Percentiles rank a stretch among this genome's conserved stretches.
Evolutionary conservation across 2,797 vertebrate genomes (phyloP).

Genomic region (Malurus leucopterus): DNA sequence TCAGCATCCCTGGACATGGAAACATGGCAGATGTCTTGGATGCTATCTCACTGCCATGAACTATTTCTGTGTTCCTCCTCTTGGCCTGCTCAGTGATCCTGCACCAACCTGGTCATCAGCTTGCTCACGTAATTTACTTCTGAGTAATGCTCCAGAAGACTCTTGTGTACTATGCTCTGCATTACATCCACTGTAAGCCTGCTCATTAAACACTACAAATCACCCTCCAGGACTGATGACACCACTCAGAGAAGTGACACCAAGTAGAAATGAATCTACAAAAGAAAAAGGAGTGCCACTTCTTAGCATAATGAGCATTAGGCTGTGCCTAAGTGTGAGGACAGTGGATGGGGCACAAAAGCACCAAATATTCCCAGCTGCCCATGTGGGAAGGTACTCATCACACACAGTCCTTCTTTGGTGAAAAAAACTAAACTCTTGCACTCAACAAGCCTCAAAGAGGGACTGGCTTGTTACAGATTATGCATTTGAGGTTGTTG

Average conservation of each 20-base stretch:
- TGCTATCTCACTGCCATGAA: neutral
- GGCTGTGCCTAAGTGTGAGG: neutral
- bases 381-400: neutral
- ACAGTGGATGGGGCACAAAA: neutral
- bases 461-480: neutral
- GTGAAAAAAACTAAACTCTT: neutral
- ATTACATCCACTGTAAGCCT: neutral
- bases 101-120: neutral
- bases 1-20: neutral
- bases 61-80: neutral
- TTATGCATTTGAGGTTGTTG: rapidly evolving
- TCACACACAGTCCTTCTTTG: neutral
- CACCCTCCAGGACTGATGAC: neutral
- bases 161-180: neutral
- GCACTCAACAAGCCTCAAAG: rapidly evolving
- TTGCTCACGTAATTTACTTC: neutral
- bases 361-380: neutral
- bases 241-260: neutral
- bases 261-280: neutral
- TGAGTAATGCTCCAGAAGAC: neutral
- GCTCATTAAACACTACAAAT: neutral
- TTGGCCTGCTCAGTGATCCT: neutral
- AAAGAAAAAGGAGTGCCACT: neutral
- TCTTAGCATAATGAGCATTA: neutral
- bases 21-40: rapidly evolving